phyloP scores from a whole-genome alignment of 2,888 invertebrate genomes.

The Cantharis flavilabris region DNA sequence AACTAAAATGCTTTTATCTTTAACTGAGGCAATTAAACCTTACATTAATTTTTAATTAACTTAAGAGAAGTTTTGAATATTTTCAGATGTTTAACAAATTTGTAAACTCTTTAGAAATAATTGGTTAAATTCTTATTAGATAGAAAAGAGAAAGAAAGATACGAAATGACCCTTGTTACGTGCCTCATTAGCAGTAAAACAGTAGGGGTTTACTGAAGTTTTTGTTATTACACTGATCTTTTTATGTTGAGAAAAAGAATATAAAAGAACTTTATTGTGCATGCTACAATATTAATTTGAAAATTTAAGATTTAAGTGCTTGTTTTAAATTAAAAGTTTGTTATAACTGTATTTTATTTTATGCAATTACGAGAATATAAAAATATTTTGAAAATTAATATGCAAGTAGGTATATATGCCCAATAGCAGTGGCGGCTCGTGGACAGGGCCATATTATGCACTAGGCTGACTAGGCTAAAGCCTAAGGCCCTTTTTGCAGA shows the following conservation, averaged over 20 bases:
- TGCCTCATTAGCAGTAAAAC: slow-evolving; percentile 22
- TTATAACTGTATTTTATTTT: background rate
- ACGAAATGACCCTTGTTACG: slow-evolving; percentile 16
- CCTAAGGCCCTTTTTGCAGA: no score
- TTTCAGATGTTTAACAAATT: background rate
- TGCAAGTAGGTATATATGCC: background rate
- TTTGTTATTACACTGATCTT: slow-evolving; percentile 8
- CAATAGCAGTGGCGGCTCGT: no score
- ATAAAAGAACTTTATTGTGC: background rate
- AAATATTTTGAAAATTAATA: background rate
- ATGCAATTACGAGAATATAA: background rate
- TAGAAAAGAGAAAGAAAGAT: background rate
- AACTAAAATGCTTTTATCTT: background rate
- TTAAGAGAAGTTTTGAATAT: background rate
- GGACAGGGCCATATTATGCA: no score
- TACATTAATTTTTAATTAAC: background rate
- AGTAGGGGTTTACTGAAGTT: slow-evolving; percentile 15
- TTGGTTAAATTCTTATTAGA: slow-evolving; percentile 16
- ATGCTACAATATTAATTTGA: background rate
- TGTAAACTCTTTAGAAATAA: slow-evolving; percentile 14
- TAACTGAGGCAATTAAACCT: background rate
- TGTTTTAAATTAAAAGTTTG: background rate
- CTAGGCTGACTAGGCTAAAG: no score
- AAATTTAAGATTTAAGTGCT: background rate
- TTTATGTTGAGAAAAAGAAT: background rate